Evolutionary conservation across 2,113 vertebrate genomes (phyloP).

Genomic region (Hypocryptadius cinnamomeus): DNA sequence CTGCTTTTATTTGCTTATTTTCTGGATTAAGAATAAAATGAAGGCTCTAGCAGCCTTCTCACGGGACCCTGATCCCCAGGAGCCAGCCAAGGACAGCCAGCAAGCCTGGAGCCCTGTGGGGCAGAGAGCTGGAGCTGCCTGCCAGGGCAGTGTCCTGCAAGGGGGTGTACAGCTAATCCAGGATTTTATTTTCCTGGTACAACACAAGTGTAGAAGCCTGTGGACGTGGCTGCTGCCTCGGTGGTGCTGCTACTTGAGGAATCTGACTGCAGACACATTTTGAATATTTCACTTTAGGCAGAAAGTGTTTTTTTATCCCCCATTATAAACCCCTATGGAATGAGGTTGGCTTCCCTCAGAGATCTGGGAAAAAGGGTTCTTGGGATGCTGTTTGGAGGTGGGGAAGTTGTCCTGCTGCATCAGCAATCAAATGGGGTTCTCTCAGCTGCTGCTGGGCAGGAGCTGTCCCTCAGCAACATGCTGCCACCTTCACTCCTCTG

Average conservation of each 20-base stretch:
- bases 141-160: neutral
- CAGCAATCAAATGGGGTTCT: neutral
- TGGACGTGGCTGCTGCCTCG: neutral
- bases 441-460: neutral
- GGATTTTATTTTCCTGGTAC: neutral
- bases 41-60: neutral
- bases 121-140: neutral
- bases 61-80: neutral
- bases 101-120: neutral
- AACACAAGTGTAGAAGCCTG: neutral
- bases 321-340: accelerated
- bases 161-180: neutral
- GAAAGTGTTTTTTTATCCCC: neutral
- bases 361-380: neutral
- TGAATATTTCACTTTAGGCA: neutral
- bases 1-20: neutral
- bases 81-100: neutral
- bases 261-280: neutral
- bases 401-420: neutral
- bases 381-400: neutral
- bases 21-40: neutral
- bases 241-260: neutral
- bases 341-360: neutral
- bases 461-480: accelerated
- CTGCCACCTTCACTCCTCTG: neutral